Evolutionary conservation across 1,140 invertebrate genomes (phyloP), one percentile per base, ranked within the genome.

Genomic region (Drosophila orosa): DNA sequence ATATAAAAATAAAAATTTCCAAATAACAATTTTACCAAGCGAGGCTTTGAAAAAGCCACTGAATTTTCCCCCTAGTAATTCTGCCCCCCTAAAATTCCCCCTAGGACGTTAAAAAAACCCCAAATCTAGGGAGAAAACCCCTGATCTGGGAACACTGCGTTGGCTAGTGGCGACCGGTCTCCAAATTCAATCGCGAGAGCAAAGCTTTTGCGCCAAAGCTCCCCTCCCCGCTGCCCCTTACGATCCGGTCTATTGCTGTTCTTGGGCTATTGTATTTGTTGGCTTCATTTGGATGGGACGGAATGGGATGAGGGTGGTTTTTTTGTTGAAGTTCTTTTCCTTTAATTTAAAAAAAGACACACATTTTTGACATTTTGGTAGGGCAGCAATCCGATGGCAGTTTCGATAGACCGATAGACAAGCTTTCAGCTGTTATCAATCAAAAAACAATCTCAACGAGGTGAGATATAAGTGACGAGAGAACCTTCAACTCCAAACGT

Each of bases 181-280:
- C 5, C 35, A 65, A 45, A n/a, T 10, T 0, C 7, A 66, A 15
- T 9, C 29, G 24, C 15, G n/a, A 22, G 19, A 29, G 13, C 19
- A 72, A 60, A 77, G 78, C 72, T 80, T 42, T 47, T 13, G 9
- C 33, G 15, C 24, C 39, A 73, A 76, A 76, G 79, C 73, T 81
- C 22, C 13, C 22, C 40, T 63, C 2, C 6, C 27, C 33, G 37
- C 22, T 3, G 6, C 19, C 7, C 13, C n/a, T 13, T 3, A 25
- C 13, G 15, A 45, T n/a, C 22, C 22, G 3, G 9, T 3, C 3
- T 9, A 5, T 6, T 15, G 2, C 22, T 25, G 44, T 24, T 8
- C 6, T 15, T 6, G 6, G 3, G 44, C 25, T 24, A 6, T 1
- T 24, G 44, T 24, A 8, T 15, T 19, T 44, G 12, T 7, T 24